A percentile compares a stretch with the other conserved stretches of the same genome.
phyloP scores from a whole-genome alignment of 2,113 vertebrate genomes.

The Phainopepla nitens region DNA sequence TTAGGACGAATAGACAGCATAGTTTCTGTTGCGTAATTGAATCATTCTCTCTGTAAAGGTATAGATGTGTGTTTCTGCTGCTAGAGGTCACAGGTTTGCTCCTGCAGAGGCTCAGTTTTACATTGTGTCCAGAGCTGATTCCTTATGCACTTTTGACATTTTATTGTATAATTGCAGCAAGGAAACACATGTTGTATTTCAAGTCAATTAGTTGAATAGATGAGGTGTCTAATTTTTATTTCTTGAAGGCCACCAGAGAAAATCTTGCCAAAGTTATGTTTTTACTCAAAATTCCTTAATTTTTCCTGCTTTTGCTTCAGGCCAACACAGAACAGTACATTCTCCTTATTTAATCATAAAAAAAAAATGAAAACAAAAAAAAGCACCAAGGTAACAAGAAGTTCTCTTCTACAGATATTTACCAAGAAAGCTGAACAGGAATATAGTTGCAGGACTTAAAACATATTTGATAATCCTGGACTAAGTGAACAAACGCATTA shows the following conservation, averaged over 20 bases:
- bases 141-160: neutral
- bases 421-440: neutral
- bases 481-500: neutral
- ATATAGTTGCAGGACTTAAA: neutral
- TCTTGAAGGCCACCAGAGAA: neutral
- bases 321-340: neutral
- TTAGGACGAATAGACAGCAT: neutral
- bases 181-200: neutral
- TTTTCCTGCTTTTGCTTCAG: neutral
- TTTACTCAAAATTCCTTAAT: neutral
- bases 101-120: neutral
- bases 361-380: neutral
- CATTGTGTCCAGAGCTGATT: neutral
- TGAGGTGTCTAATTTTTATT: constrained; percentile 6
- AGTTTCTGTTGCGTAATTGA: neutral
- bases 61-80: neutral
- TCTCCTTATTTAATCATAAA: neutral
- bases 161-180: neutral
- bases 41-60: neutral
- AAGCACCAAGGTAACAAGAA: neutral
- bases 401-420: neutral
- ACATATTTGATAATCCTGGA: neutral
- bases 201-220: neutral
- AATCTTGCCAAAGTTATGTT: neutral
- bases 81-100: neutral